phyloP scores from a whole-genome alignment of 2,888 invertebrate genomes.

The Melikaiella ostensackeni region DNA sequence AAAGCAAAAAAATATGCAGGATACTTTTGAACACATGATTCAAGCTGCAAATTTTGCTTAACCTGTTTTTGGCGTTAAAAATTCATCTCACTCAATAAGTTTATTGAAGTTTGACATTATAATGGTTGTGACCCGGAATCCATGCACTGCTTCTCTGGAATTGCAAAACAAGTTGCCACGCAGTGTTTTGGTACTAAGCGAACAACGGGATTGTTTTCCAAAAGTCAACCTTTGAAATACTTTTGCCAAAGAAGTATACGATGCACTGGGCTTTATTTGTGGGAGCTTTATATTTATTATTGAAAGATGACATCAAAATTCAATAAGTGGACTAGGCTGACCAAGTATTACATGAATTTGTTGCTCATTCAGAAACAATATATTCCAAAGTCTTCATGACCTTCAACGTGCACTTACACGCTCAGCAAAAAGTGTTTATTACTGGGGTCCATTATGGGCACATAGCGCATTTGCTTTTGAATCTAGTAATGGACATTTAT shows the following conservation, averaged over 20 bases:
- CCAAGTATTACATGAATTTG: background rate
- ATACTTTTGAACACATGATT: no score
- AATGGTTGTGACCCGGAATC: conserved; percentile 43
- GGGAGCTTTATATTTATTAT: background rate
- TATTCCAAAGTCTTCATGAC: conserved; percentile 38
- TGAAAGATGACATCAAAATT: background rate
- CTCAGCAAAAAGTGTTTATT: conserved; percentile 31
- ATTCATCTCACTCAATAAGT: conserved; percentile 22
- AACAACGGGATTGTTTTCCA: conserved; percentile 16
- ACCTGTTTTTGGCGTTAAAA: no score
- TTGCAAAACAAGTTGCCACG: conserved; percentile 36
- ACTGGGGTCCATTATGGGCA: conserved; percentile 43
- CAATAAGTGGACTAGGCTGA: background rate
- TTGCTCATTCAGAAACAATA: background rate
- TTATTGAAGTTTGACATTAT: conserved; percentile 44
- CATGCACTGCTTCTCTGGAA: conserved; percentile 39
- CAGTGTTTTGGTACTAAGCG: background rate
- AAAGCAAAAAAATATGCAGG: no score
- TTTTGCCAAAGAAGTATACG: background rate
- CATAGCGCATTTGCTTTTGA: conserved; percentile 41
- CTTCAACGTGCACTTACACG: conserved; percentile 42
- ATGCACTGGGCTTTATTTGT: background rate
- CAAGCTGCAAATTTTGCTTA: no score
- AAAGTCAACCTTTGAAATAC: background rate
- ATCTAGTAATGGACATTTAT: conserved; percentile 39